phyloP scores from a whole-genome alignment of 2,113 vertebrate species.

The Lophura nycthemera region DNA sequence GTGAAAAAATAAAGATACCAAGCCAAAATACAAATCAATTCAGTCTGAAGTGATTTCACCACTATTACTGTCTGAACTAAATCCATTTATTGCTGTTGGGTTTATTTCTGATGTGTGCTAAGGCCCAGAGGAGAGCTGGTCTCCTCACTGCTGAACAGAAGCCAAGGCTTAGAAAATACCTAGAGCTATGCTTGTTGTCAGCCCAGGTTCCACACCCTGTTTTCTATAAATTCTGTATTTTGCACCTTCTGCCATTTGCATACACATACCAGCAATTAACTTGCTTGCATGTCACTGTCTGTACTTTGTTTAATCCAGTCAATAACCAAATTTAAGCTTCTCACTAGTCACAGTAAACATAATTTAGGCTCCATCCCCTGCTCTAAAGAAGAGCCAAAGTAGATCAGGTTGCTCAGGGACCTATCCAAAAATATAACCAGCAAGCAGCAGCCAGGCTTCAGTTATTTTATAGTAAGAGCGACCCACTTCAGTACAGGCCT shows the following conservation, averaged over 20 bases:
- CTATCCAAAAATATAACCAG: background rate
- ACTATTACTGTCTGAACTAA: background rate
- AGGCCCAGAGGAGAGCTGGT: background rate
- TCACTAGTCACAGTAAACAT: background rate
- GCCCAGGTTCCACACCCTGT: background rate
- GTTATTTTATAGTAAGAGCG: background rate
- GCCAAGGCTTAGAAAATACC: background rate
- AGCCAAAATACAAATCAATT: background rate
- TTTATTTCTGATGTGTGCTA: background rate
- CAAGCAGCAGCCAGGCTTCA: background rate
- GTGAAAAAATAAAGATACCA: background rate
- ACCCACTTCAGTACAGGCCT: background rate
- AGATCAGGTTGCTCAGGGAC: background rate
- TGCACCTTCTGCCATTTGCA: background rate
- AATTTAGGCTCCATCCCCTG: background rate
- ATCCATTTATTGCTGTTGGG: background rate
- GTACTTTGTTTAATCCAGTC: background rate
- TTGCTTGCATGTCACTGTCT: no score
- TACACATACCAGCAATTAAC: background rate
- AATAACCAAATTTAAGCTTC: background rate
- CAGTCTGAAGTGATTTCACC: background rate
- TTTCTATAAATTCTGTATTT: background rate
- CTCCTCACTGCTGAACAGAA: background rate
- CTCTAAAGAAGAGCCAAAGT: background rate
- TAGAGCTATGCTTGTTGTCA: fast-evolving